Evolutionary conservation across 1,140 invertebrate species (phyloP).

Genomic region (Lucilia cuprina): DNA sequence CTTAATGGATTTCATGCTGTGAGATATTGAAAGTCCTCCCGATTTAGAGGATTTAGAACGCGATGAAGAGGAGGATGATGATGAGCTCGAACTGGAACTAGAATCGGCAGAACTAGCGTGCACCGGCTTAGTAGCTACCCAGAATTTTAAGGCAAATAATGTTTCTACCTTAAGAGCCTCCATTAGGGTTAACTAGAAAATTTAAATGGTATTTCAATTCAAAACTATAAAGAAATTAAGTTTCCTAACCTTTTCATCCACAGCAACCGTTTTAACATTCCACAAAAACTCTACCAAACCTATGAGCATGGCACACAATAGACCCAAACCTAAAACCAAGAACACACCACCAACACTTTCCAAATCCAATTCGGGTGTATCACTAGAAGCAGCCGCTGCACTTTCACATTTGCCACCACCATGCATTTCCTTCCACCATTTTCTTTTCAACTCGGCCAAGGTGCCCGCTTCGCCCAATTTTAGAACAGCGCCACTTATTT

Average conservation of each 20-base stretch:
- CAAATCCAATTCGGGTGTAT: constrained; percentile 65
- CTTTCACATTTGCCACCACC: constrained; percentile 54
- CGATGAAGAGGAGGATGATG: constrained; percentile 38
- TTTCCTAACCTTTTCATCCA: constrained; percentile 65
- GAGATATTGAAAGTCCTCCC: constrained; percentile 43
- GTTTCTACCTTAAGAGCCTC: constrained; percentile 67
- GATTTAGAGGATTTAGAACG: constrained; percentile 51
- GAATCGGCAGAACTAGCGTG: constrained; percentile 45
- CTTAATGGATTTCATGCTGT: constrained; percentile 49
- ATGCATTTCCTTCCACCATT: constrained; percentile 80
- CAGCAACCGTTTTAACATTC: constrained; percentile 70
- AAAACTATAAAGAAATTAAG: too few relatives aligned
- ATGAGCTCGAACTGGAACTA: constrained; percentile 22
- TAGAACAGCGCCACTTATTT: constrained; percentile 76
- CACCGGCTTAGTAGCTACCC: constrained; percentile 58
- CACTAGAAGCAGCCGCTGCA: constrained; percentile 46
- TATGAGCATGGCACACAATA: constrained; percentile 64
- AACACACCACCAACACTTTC: constrained; percentile 79
- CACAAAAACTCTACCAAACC: constrained; percentile 70
- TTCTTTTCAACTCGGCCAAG: constrained; percentile 76
- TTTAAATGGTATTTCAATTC: too few relatives aligned
- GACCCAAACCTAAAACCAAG: constrained; percentile 70
- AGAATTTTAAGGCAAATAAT: constrained; percentile 67
- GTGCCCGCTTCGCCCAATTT: constrained; percentile 79
- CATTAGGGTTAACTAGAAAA: constrained; percentile 65